Conservation (phyloP, 2,888 invertebrate genomes). For the Drosophila merina region DNA sequence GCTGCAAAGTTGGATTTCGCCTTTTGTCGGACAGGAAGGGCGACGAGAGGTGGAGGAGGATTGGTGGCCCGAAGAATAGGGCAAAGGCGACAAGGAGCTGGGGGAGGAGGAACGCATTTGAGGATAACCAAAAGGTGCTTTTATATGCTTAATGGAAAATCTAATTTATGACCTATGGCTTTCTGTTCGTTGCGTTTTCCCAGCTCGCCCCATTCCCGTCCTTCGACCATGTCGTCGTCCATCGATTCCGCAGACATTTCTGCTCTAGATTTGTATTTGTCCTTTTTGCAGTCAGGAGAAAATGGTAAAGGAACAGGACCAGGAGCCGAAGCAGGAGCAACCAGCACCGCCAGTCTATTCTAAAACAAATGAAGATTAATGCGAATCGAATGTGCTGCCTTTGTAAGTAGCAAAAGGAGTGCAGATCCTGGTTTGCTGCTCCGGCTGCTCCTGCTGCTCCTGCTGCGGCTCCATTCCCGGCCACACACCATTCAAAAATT, state of each 20-base stretch:
- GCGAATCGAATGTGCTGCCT: conserved; percentile 79
- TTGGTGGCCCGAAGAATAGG: neutral
- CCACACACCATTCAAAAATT: conserved; percentile 75
- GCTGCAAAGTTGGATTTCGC: conserved; percentile 77
- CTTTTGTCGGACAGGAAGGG: conserved; percentile 62
- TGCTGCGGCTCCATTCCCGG: conserved; percentile 38
- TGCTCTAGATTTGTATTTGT: conserved; percentile 79
- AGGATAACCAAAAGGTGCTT: conserved; percentile 80
- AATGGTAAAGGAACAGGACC: conserved; percentile 10
- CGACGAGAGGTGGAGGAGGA: neutral
- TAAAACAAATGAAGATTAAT: conserved; percentile 79
- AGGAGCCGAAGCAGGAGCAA: conserved; percentile 5
- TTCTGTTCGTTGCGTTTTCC: conserved; percentile 79
- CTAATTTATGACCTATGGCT: conserved; percentile 80
- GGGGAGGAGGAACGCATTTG: conserved; percentile 68
- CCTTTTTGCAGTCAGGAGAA: conserved; percentile 54
- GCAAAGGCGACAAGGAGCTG: neutral
- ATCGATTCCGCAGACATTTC: conserved; percentile 79
- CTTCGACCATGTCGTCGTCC: conserved; percentile 51
- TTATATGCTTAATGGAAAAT: conserved; percentile 79
- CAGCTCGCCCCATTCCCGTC: conserved; percentile 33
- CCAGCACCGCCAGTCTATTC: conserved; percentile 71
- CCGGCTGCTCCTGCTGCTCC: neutral
- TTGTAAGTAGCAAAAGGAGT: conserved; percentile 63
- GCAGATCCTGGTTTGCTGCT: conserved; percentile 25